phyloP scores from a whole-genome alignment of 2,797 vertebrate species.

The Sebastiscus tertius region DNA sequence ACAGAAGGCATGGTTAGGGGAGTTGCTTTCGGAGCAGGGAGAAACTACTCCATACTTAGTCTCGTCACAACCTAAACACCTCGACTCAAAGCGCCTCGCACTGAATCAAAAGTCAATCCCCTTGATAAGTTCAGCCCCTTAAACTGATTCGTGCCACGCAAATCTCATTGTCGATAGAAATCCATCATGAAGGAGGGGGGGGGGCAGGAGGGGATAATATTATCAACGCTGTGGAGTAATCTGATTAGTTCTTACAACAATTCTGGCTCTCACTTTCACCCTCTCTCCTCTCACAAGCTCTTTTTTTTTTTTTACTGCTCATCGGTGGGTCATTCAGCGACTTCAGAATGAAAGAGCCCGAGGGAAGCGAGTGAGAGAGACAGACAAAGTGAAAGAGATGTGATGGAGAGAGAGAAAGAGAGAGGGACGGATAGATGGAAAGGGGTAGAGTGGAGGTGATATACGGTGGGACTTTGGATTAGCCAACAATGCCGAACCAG shows the following conservation, averaged over 20 bases:
- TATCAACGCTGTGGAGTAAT: slow-evolving; percentile 58
- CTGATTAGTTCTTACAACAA: slow-evolving; percentile 63
- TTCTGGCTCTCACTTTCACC: background rate
- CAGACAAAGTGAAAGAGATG: background rate
- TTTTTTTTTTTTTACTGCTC: background rate
- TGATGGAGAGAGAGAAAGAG: background rate
- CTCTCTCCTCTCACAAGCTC: background rate
- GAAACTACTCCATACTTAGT: background rate
- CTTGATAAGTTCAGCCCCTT: slow-evolving; percentile 9
- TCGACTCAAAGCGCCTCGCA: slow-evolving; percentile 4
- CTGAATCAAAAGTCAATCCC: slow-evolving; percentile 33
- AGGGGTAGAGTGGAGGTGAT: slow-evolving; percentile 44
- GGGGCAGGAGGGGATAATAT: background rate
- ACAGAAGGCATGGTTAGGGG: slow-evolving; percentile 19
- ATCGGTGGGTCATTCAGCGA: background rate
- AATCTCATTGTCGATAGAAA: slow-evolving; percentile 36
- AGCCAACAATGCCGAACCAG: slow-evolving; percentile 52
- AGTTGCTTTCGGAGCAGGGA: background rate
- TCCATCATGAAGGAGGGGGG: background rate
- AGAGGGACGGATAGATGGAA: background rate
- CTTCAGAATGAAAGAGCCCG: background rate
- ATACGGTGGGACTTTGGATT: slow-evolving; percentile 66
- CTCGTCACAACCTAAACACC: slow-evolving; percentile 11
- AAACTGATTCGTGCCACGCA: slow-evolving; percentile 4
- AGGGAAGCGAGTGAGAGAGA: background rate